A percentile compares a stretch with the other conserved stretches of the same genome.
Evolutionary conservation across 2,113 vertebrate species (phyloP).

Genomic region (Chloebia gouldiae): DNA sequence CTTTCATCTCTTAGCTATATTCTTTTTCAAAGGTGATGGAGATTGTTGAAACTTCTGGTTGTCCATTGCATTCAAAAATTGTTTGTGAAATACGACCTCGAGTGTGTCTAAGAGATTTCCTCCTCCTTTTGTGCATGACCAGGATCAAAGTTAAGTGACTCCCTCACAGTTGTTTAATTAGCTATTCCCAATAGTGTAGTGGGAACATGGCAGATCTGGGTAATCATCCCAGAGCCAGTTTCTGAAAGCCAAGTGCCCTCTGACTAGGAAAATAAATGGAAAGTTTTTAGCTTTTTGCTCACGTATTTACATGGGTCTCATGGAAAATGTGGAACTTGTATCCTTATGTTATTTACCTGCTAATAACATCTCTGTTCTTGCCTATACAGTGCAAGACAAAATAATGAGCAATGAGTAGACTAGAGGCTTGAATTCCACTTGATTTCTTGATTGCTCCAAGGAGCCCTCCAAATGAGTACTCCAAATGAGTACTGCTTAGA

Average conservation of each 20-base stretch:
- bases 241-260: not conserved
- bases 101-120: not conserved
- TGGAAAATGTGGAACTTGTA: not conserved
- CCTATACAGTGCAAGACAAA: not conserved
- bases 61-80: not conserved
- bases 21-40: not conserved
- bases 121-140: not conserved
- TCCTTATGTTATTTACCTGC: not conserved
- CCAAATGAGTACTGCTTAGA: not conserved
- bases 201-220: not conserved
- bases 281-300: not conserved
- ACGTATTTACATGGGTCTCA: not conserved
- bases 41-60: not conserved
- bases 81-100: fast-evolving
- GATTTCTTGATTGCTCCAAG: not conserved
- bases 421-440: not conserved
- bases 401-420: not conserved
- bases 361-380: not conserved
- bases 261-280: not conserved
- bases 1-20: not conserved
- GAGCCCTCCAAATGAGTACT: not conserved
- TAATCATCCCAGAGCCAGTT: not conserved
- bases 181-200: not conserved
- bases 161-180: not conserved
- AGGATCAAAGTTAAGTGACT: not conserved